Evolutionary conservation across 2,888 invertebrate genomes (phyloP), one percentile per base, ranked within the genome.

Genomic region (Fissipunctia ypsillon): DNA sequence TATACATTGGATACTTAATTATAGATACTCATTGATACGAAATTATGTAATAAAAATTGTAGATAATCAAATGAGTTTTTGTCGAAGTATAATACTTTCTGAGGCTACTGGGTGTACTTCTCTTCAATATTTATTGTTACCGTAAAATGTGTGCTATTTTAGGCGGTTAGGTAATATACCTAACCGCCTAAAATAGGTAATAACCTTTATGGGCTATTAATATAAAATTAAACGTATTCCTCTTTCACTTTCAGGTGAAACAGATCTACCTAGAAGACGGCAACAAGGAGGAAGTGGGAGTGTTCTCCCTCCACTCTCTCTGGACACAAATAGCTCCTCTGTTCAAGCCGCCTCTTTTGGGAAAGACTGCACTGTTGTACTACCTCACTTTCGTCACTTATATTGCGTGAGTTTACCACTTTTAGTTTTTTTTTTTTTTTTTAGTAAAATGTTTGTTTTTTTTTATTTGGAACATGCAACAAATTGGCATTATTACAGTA

Each of bases 381-480:
- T 94, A 96, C 73, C 95, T 97, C 31, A 97, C 97, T 80, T 97
- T 97, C 87, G 95, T 97, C 31, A 96, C 97, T 74, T 97, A 97
- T 94, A 97, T 97, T 83, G 97, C 97, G 97, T 97, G 91, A 95
- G 96, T 57, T 28, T 25, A 16, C 9, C 16, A 10, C 5, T 19
- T 0, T 2, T 22, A 19, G 3, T 9, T 9, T 25, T 28, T 25
- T 41, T 43, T 41, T 9, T 41, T 41, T 38, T 43, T 41, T 9
- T 41, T 41, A n/a, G 6, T 35, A 14, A 14, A 1, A 6, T 12
- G 0, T 3, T 4, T 3, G 9, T 3, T 1, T 12, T 9, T 9
- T 25, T 25, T 12, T 25, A 19, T 41, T 19, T 12, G 4, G 12
- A 10, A 19, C 19, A 3, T 43, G 7, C 28, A 41, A 19, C 0